Evolutionary conservation across 2,888 invertebrate species (phyloP), one percentile per base, ranked within the genome.

Genomic region (Notocelia uddmanniana): DNA sequence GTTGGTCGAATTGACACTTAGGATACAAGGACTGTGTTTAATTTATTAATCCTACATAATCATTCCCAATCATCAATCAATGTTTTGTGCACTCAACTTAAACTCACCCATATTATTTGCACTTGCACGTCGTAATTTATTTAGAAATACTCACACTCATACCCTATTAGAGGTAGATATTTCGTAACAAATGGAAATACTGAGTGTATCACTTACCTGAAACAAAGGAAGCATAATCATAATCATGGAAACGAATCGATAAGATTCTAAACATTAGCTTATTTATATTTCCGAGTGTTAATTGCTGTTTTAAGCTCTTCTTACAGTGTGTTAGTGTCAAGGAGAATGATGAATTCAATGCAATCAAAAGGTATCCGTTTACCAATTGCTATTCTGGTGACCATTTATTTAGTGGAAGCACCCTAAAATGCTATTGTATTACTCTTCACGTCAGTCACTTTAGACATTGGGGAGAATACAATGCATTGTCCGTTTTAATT

Each of bases 401-500:
- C 84, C 85, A 88, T 89, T 84, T 88, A 89, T 88, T 79, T 85
- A 85, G 81, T 81, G 80, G 83, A 86, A 83, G 86, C 88, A 87
- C 90, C 91, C 89, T 84, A 82, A 80, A 82, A 78, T 76, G 76
- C 85, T 83, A 86, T 91, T 90, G 89, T 89, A 78, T 83, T 80
- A 81, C 85, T 83, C 88, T 91, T 85, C 84, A 89, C 81, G 90
- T 85, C 89, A 89, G 83, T 89, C 90, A 88, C n/a, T 45, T 78
- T 83, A 66, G 84, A 87, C 87, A 81, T 82, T 81, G 79, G 87
- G 91, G 89, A 87, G 86, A 34, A 84, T 79, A 77, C 79, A 83
- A 85, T 84, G 77, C 80, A 86, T 86, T 87, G 87, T 88, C 81
- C 83, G 81, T 81, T 83, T 79, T 79, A 80, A 85, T 87, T 85